Conservation (phyloP, 2,113 vertebrate genomes). For the Sphaerodactylus townsendi region DNA sequence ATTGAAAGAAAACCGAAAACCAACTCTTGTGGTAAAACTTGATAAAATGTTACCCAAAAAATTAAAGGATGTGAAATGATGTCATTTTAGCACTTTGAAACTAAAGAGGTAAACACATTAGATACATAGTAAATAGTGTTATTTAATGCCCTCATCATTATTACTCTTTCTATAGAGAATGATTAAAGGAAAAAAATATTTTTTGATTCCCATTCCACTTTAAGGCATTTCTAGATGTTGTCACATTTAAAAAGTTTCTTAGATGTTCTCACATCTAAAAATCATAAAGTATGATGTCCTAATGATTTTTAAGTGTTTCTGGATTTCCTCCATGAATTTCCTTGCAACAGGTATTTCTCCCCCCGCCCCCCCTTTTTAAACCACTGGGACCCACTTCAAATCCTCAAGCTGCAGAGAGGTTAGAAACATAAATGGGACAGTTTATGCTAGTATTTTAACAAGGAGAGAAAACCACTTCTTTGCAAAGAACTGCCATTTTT, state of each 20-base stretch:
- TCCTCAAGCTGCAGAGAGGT: background rate
- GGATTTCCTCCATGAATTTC: background rate
- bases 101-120: too few species aligned
- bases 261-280: background rate
- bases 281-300: background rate
- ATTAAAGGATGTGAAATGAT: background rate
- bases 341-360: background rate
- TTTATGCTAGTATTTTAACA: background rate
- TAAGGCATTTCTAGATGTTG: background rate
- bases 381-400: background rate
- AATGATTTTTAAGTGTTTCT: background rate
- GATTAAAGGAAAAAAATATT: background rate
- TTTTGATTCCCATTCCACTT: slow-evolving; percentile 7
- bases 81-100: background rate
- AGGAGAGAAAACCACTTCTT: background rate
- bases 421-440: background rate
- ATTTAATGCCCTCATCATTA: background rate
- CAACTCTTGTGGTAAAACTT: background rate
- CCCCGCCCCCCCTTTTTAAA: background rate
- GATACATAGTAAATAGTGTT: too few species aligned
- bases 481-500: background rate
- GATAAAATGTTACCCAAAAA: slow-evolving; percentile 16
- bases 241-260: background rate
- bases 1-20: slow-evolving; percentile 9
- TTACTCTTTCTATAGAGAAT: background rate